Evolutionary conservation across 2,113 vertebrate genomes (phyloP).

Genomic region (Sapajus apella): DNA sequence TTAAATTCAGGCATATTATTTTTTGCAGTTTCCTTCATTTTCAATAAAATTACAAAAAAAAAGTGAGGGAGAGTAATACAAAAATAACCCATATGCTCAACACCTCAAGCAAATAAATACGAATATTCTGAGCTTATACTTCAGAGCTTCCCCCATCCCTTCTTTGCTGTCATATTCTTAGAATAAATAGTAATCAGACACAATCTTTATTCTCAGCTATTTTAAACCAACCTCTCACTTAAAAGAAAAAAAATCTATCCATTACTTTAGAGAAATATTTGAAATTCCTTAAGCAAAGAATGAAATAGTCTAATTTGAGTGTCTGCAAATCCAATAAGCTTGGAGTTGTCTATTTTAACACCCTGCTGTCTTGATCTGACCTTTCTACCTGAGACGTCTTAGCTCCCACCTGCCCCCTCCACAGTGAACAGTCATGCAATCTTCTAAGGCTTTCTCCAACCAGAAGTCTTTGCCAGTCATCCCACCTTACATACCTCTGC

Average conservation of each 20-base stretch:
- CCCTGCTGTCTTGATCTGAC: no score
- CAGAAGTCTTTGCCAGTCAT: neutral
- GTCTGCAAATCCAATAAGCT: neutral
- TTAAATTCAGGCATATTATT: slow-evolving; percentile 58
- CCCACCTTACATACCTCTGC: neutral
- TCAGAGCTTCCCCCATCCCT: neutral
- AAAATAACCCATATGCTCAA: neutral
- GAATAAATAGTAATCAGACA: neutral
- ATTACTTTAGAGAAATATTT: neutral
- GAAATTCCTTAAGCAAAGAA: slow-evolving; percentile 20
- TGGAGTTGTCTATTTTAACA: neutral
- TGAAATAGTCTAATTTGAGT: neutral
- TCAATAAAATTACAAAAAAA: slow-evolving; percentile 12
- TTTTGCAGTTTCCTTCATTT: slow-evolving; percentile 23
- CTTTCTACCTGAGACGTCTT: fast-evolving
- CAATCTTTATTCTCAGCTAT: slow-evolving; percentile 1
- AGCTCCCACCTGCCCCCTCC: fast-evolving
- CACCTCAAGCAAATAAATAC: neutral
- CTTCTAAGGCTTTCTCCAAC: neutral
- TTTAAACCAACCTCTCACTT: neutral
- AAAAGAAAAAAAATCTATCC: neutral
- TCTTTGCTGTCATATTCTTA: neutral
- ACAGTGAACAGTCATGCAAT: fast-evolving
- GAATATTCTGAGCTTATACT: neutral
- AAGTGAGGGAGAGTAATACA: neutral